These are phyloP conservation scores for Drosophila saltans DNA, from an alignment of 1,140 invertebrate species.

Conservation along the genomic window DNA sequence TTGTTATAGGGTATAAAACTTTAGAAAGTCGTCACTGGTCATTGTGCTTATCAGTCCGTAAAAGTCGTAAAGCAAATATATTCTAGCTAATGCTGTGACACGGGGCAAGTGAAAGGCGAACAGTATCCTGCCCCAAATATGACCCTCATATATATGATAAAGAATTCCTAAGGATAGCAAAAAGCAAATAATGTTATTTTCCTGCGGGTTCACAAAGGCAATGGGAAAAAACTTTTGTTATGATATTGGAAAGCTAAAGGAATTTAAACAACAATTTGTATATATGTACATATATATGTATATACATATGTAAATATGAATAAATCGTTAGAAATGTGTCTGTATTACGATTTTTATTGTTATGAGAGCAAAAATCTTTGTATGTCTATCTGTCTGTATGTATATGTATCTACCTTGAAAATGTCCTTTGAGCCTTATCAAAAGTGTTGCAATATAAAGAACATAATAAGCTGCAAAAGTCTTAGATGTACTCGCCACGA, in stretches of 20 bases:
- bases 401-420: background rate
- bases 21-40: conserved; percentile 21
- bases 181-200: background rate
- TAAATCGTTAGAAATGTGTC: background rate
- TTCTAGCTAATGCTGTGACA: too few species aligned
- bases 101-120: too few species aligned
- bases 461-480: too few species aligned
- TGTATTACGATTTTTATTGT: background rate
- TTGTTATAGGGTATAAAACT: conserved; percentile 40
- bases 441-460: too few species aligned
- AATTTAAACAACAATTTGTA: too few species aligned
- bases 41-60: conserved; percentile 49
- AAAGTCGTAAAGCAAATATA: conserved; percentile 22
- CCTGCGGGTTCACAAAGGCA: background rate
- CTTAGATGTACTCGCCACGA: too few species aligned
- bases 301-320: background rate
- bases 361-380: background rate
- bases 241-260: too few species aligned
- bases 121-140: background rate
- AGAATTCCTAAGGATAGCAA: background rate
- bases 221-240: too few species aligned
- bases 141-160: background rate
- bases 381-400: conserved; percentile 17
- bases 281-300: too few species aligned
- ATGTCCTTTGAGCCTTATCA: background rate